Evolutionary conservation across 1,140 invertebrate genomes (phyloP).

Genomic region (Pteromalus puparum): DNA sequence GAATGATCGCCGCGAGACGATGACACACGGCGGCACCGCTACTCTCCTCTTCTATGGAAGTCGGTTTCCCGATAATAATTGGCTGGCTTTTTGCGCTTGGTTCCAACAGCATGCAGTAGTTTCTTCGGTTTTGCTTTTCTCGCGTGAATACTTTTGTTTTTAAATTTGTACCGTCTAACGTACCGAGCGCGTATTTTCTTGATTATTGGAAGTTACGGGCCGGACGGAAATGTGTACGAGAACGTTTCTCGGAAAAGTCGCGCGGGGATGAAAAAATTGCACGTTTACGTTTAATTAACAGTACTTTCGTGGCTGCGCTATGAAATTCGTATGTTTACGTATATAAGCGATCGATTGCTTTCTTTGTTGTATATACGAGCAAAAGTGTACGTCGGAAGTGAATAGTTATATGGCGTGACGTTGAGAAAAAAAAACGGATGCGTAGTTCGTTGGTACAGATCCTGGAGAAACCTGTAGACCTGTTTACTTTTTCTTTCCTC

Average conservation of each 20-base stretch:
- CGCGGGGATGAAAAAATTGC: background rate
- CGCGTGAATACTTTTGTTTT: constrained; percentile 7
- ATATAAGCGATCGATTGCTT: no score
- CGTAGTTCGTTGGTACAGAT: no score
- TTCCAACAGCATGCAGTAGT: constrained; percentile 6
- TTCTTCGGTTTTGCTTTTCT: constrained; percentile 31
- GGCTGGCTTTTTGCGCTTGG: constrained; percentile 17
- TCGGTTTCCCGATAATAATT: constrained; percentile 41
- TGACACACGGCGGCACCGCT: constrained; percentile 29
- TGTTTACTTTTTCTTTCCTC: no score
- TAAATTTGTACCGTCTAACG: background rate
- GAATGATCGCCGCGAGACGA: no score
- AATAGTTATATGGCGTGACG: background rate
- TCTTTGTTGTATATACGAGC: background rate
- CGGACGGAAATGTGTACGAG: no score
- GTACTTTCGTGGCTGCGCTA: background rate
- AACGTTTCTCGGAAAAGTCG: background rate
- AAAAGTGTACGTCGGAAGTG: background rate
- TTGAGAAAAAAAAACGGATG: background rate
- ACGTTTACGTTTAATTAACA: background rate
- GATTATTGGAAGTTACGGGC: background rate
- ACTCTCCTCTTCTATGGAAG: constrained; percentile 48
- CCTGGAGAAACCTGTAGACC: background rate
- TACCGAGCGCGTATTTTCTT: background rate
- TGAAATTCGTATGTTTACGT: background rate